A percentile compares a stretch with the other conserved stretches of the same genome.
These are phyloP conservation scores for Clunio marinus DNA, from an alignment of 2,888 invertebrate genomes.

Conservation along the genomic window DNA sequence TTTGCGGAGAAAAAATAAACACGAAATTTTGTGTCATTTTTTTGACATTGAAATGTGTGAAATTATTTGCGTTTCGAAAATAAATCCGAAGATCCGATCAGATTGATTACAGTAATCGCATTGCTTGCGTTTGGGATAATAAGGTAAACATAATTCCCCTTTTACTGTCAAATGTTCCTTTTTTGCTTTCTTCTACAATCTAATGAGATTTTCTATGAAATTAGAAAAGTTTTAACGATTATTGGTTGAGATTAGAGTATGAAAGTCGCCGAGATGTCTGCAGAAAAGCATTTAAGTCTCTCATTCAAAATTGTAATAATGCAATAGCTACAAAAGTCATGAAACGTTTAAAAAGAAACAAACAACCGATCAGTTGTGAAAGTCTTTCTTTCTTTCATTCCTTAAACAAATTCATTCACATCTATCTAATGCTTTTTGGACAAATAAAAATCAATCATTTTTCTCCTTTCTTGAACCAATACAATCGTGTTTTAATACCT, in stretches of 20 bases:
- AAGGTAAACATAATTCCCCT: not conserved
- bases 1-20: not conserved
- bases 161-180: not conserved
- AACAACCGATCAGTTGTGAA: not conserved
- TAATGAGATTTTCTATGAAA: not conserved
- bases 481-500: constrained; percentile 29
- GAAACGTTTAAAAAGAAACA: not conserved
- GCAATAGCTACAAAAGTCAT: not conserved
- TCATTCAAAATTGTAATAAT: too few relatives aligned
- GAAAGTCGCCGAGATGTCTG: too few relatives aligned
- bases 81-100: constrained; percentile 2
- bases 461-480: not conserved
- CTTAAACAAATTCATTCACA: not conserved
- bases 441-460: constrained; percentile 32
- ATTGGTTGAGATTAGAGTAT: too few relatives aligned
- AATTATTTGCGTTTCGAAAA: constrained; percentile 1
- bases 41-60: constrained; percentile 7
- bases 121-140: not conserved
- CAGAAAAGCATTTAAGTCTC: too few relatives aligned
- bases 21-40: not conserved
- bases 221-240: not conserved
- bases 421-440: too few relatives aligned
- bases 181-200: not conserved
- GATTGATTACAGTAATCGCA: not conserved
- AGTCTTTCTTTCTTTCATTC: constrained; percentile 7